phyloP scores from a whole-genome alignment of 2,888 invertebrate species.

The Thera obeliscata region DNA sequence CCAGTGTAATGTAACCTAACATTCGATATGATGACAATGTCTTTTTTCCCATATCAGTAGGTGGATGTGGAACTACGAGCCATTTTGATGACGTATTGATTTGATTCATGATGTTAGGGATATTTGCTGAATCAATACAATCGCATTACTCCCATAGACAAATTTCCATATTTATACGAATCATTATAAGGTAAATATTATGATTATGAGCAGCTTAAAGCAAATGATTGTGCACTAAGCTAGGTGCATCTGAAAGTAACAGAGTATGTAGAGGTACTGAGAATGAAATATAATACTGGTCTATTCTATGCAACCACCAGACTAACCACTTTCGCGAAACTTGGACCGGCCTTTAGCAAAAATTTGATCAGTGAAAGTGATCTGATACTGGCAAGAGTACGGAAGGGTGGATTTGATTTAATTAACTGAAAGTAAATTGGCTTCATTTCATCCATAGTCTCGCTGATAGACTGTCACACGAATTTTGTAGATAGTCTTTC shows the following conservation, averaged over 20 bases:
- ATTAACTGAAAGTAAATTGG: constrained; percentile 28
- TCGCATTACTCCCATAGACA: constrained; percentile 4
- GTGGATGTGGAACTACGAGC: not conserved
- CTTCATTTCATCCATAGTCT: not conserved
- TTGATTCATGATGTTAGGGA: no score
- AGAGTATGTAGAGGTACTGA: constrained; percentile 42
- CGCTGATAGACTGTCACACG: not conserved
- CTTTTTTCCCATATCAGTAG: no score
- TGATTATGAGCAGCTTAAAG: constrained; percentile 36
- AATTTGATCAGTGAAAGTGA: constrained; percentile 83
- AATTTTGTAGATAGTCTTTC: not conserved
- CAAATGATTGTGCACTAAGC: constrained; percentile 25
- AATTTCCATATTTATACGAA: not conserved
- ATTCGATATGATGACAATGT: not conserved
- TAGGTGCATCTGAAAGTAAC: constrained; percentile 47
- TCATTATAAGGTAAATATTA: constrained; percentile 11
- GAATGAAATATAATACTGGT: constrained; percentile 47
- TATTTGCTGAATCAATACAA: no score
- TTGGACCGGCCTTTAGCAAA: constrained; percentile 82
- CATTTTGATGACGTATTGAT: no score
- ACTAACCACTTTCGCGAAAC: constrained; percentile 80
- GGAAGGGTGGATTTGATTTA: constrained; percentile 65
- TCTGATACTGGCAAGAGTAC: constrained; percentile 53
- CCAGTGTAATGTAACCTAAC: not conserved
- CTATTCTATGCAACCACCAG: constrained; percentile 65